A percentile compares a stretch with the other conserved stretches of the same genome.
phyloP scores from a whole-genome alignment of 2,888 invertebrate species.

The Rhamnusium bicolor region DNA sequence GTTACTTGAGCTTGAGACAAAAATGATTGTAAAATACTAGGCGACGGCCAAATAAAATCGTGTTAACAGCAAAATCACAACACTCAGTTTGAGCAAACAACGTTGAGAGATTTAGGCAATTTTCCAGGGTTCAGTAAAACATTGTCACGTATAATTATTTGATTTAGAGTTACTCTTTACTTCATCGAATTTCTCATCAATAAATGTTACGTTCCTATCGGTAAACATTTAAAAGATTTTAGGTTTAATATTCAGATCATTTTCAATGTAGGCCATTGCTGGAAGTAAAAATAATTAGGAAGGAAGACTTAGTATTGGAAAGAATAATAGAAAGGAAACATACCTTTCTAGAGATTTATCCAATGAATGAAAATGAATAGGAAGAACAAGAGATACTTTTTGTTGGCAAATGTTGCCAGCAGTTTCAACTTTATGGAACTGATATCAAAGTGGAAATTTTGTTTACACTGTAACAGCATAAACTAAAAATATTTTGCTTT shows the following conservation, averaged over 20 bases:
- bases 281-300: not conserved
- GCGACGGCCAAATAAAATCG: conserved; percentile 1
- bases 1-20: not conserved
- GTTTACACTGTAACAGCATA: too few species aligned
- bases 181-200: too few species aligned
- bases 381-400: too few species aligned
- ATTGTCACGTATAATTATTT: not conserved
- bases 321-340: not conserved
- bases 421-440: too few species aligned
- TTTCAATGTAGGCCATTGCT: not conserved
- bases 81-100: not conserved
- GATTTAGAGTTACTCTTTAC: not conserved
- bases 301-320: not conserved
- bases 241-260: too few species aligned
- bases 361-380: too few species aligned
- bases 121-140: not conserved
- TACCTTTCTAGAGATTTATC: too few species aligned
- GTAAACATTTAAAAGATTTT: not conserved
- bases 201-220: too few species aligned
- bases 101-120: not conserved
- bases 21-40: not conserved
- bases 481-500: too few species aligned
- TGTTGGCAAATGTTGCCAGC: too few species aligned
- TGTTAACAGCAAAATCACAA: not conserved
- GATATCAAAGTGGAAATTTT: too few species aligned